Percentiles rank a stretch among this genome's conserved stretches.
Evolutionary conservation across 1,140 invertebrate species (phyloP).

Genomic region (Sitophilus oryzae): DNA sequence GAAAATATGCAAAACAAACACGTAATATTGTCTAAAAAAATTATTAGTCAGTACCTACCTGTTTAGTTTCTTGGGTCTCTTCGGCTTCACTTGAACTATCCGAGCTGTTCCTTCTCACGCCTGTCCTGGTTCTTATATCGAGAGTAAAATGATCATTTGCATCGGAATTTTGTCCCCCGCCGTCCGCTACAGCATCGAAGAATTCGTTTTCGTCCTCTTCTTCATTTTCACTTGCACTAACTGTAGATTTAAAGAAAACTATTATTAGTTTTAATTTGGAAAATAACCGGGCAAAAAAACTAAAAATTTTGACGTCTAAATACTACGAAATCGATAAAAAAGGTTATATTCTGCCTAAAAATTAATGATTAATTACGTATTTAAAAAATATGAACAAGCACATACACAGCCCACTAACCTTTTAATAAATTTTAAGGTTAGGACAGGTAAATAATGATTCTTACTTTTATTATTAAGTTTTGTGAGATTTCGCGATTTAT

Average conservation of each 20-base stretch:
- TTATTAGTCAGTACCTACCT: constrained; percentile 35
- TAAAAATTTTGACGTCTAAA: constrained; percentile 1
- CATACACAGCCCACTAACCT: too few species aligned
- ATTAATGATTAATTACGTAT: too few species aligned
- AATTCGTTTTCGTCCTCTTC: constrained; percentile 91
- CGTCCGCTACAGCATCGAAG: constrained; percentile 81
- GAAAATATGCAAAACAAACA: background rate
- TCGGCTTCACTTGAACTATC: constrained; percentile 47
- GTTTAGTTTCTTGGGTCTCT: constrained; percentile 41
- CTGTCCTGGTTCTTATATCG: constrained; percentile 52
- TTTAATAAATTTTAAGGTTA: too few species aligned
- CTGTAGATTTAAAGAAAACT: constrained; percentile 29
- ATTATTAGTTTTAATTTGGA: too few species aligned
- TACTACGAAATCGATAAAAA: background rate
- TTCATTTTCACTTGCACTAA: constrained; percentile 55
- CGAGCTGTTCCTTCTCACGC: constrained; percentile 41
- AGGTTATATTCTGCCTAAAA: background rate
- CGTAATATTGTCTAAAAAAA: background rate
- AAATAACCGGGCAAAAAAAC: background rate
- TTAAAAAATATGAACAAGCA: too few species aligned
- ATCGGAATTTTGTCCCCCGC: constrained; percentile 42
- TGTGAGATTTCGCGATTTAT: too few species aligned
- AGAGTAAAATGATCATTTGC: constrained; percentile 59
- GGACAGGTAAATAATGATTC: too few species aligned
- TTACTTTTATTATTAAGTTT: too few species aligned